Percentiles rank a stretch among this genome's conserved stretches.
These are phyloP conservation scores for Tupaia chinensis DNA, from an alignment of 2,113 vertebrate species.

Conservation along the genomic window DNA sequence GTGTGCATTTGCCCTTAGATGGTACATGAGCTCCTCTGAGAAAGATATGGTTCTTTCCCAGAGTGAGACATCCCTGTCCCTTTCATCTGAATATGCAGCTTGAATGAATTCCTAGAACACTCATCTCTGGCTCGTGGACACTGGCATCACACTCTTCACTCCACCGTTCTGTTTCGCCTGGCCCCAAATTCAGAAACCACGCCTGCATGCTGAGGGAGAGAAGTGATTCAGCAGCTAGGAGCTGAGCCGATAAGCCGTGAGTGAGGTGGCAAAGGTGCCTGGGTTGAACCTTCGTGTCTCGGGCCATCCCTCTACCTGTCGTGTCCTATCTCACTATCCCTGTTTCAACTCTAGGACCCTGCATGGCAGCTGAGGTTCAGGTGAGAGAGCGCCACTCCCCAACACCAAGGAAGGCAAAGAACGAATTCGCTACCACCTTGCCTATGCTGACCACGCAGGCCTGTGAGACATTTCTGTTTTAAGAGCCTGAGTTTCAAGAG, in stretches of 20 bases:
- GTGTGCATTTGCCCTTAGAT: not conserved
- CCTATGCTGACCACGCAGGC: not conserved
- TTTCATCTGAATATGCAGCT: not conserved
- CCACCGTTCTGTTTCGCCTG: not conserved
- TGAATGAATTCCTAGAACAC: not conserved
- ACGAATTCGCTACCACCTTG: not conserved
- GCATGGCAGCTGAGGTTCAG: fast-evolving
- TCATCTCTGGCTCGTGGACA: not conserved
- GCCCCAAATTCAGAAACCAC: not conserved
- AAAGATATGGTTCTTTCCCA: too few species aligned
- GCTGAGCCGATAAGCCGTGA: not conserved
- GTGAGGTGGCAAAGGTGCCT: too few species aligned
- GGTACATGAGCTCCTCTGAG: fast-evolving
- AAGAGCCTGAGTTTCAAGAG: constrained; percentile 54
- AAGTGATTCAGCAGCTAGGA: not conserved
- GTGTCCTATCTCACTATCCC: fast-evolving
- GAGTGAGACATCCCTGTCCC: fast-evolving
- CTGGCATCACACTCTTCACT: not conserved
- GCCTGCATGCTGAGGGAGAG: not conserved
- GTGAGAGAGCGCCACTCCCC: not conserved
- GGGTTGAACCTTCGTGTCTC: fast-evolving
- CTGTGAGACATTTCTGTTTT: not conserved
- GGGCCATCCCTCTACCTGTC: fast-evolving
- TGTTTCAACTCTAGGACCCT: not conserved
- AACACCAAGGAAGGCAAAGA: not conserved